Evolutionary conservation across 2,113 vertebrate genomes (phyloP).

Genomic region (Cyrtonyx montezumae): DNA sequence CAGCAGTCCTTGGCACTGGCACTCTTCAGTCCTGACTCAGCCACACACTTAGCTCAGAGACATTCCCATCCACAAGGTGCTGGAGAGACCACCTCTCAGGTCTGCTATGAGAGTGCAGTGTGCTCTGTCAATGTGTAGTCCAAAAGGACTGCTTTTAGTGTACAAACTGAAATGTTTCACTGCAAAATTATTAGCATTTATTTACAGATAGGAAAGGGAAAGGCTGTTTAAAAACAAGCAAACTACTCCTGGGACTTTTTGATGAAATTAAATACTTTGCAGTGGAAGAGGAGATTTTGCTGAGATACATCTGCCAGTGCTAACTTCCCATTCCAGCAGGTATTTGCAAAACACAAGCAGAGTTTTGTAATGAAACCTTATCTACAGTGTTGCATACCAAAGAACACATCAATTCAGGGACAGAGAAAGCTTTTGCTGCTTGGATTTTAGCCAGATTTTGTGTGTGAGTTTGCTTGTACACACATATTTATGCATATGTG

Average conservation of each 20-base stretch:
- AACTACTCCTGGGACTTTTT: background rate
- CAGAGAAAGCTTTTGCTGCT: background rate
- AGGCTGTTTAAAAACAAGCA: background rate
- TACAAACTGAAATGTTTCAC: background rate
- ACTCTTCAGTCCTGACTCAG: background rate
- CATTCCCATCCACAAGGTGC: background rate
- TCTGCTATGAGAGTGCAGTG: background rate
- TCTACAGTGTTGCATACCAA: background rate
- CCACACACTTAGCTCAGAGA: background rate
- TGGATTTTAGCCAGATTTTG: conserved; percentile 9
- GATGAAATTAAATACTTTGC: background rate
- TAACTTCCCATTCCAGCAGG: background rate
- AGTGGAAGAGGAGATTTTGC: background rate
- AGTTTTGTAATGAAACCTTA: background rate
- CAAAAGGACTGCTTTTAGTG: too few relatives aligned
- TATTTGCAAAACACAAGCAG: background rate
- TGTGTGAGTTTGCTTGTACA: background rate
- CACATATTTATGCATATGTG: background rate
- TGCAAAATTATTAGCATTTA: background rate
- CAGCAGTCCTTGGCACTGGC: background rate
- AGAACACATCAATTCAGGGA: background rate
- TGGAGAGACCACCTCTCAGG: background rate
- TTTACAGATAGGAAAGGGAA: background rate
- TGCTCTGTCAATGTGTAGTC: background rate
- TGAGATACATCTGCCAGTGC: background rate